A percentile compares a stretch with the other conserved stretches of the same genome.
phyloP scores from a whole-genome alignment of 2,888 invertebrate genomes.

The Gisinianus flammeolus region DNA sequence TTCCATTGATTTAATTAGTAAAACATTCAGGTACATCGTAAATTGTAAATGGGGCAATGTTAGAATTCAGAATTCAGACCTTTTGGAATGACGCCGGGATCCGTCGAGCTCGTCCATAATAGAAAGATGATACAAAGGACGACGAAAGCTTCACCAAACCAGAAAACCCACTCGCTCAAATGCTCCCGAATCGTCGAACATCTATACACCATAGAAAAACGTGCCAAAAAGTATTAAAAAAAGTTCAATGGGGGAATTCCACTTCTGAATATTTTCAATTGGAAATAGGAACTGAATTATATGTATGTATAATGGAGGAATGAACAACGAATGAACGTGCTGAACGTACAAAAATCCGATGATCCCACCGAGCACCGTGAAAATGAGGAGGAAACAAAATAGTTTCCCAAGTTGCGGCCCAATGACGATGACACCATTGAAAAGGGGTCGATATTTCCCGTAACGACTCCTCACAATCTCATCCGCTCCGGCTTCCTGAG shows the following conservation, averaged over 20 bases:
- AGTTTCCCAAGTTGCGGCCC: conserved; percentile 24
- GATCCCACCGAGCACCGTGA: background rate
- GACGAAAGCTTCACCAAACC: conserved; percentile 6
- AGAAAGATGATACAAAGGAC: conserved; percentile 3
- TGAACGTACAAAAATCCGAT: conserved; percentile 21
- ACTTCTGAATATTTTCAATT: background rate
- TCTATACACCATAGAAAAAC: background rate
- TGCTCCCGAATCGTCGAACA: background rate
- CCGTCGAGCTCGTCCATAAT: conserved; percentile 16
- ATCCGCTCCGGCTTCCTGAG: background rate
- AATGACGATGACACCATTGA: conserved; percentile 7
- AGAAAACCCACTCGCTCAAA: background rate
- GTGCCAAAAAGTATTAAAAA: background rate
- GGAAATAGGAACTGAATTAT: background rate
- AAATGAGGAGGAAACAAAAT: background rate
- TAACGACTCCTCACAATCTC: conserved; percentile 4
- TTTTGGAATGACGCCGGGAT: conserved; percentile 33
- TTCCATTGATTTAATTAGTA: background rate
- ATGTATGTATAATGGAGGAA: background rate
- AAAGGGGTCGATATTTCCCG: conserved; percentile 5
- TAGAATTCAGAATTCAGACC: conserved; percentile 5
- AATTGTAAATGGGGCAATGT: background rate
- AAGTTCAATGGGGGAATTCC: too few species aligned
- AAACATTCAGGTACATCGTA: background rate
- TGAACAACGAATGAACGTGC: too few species aligned